These are phyloP conservation scores for Spatula clypeata DNA, from an alignment of 2,797 vertebrate genomes.

Conservation along the genomic window DNA sequence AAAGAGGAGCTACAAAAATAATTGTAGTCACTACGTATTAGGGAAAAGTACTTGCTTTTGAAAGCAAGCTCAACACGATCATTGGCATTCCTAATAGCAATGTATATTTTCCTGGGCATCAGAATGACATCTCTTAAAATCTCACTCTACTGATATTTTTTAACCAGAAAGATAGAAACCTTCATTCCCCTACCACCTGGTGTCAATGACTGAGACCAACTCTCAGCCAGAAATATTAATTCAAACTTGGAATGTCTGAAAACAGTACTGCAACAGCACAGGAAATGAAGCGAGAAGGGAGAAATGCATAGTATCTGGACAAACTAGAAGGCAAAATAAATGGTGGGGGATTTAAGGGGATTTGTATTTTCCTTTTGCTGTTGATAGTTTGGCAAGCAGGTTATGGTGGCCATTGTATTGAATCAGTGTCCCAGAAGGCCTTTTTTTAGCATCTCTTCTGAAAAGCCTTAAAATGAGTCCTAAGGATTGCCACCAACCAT, in stretches of 20 bases:
- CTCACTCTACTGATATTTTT: not conserved
- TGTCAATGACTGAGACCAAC: not conserved
- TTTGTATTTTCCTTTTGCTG: not conserved
- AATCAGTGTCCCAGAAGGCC: fast-evolving
- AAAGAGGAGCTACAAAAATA: slow-evolving; percentile 3
- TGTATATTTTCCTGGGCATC: not conserved
- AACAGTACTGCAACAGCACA: not conserved
- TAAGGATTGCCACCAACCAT: not conserved
- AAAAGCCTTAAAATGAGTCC: not conserved
- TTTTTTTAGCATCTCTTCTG: not conserved
- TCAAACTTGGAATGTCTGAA: not conserved
- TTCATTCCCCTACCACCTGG: not conserved
- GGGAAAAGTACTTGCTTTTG: not conserved
- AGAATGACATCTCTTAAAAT: not conserved
- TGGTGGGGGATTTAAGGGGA: not conserved
- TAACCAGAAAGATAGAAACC: not conserved
- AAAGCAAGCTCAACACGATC: not conserved
- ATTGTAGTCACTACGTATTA: not conserved
- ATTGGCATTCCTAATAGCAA: not conserved
- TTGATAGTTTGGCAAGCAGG: not conserved
- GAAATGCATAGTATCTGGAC: not conserved
- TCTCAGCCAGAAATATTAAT: not conserved
- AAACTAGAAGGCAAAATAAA: not conserved
- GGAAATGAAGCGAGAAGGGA: not conserved
- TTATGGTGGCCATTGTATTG: not conserved